Evolutionary conservation across 2,888 invertebrate genomes (phyloP).

Genomic region (Lithophane leautieri): DNA sequence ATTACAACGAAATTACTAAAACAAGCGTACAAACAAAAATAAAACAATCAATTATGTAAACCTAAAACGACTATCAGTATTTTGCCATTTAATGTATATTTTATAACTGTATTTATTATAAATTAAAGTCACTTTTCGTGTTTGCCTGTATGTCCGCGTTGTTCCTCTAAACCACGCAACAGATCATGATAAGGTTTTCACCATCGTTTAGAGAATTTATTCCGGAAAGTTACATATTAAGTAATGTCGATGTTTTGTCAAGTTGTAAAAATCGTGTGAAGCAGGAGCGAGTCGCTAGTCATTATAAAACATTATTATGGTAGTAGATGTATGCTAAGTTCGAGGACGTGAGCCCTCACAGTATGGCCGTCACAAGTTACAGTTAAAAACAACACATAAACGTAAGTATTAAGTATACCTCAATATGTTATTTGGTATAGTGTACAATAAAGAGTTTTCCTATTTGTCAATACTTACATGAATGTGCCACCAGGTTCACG

Average conservation of each 20-base stretch:
- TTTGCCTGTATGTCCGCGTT: no score
- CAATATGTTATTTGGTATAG: neutral
- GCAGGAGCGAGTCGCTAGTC: no score
- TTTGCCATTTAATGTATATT: neutral
- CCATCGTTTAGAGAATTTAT: no score
- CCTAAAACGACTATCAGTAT: neutral
- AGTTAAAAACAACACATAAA: neutral
- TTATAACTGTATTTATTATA: no score
- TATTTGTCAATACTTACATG: constrained; percentile 49
- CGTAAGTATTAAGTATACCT: neutral
- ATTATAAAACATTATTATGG: no score
- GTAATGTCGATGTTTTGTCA: no score
- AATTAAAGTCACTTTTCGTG: no score
- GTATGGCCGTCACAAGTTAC: neutral
- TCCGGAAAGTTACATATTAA: no score
- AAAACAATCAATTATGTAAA: neutral
- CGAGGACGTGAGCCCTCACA: neutral
- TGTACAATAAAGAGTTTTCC: neutral
- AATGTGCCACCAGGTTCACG: constrained; percentile 30
- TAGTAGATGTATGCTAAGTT: no score
- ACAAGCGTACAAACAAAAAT: neutral
- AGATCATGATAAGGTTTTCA: no score
- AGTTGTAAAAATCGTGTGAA: no score
- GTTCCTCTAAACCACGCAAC: no score
- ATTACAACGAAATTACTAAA: neutral